Evolutionary conservation across 2,888 invertebrate species (phyloP).

Genomic region (Andrena bucephala): DNA sequence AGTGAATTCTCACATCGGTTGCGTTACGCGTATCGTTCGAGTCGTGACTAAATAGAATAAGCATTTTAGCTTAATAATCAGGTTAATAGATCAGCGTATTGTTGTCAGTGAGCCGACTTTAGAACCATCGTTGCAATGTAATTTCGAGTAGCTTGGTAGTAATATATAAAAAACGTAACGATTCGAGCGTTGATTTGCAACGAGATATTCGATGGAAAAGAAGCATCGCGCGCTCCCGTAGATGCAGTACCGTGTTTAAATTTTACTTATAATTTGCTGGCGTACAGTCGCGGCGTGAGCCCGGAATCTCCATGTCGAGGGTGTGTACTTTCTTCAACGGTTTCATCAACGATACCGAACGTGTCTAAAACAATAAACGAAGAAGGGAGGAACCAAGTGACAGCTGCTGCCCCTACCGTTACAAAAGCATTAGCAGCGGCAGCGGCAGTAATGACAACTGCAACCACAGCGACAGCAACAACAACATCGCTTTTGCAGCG

Average conservation of each 20-base stretch:
- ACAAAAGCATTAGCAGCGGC: slow-evolving; percentile 34
- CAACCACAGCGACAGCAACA: background rate
- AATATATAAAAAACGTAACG: background rate
- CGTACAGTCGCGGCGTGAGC: slow-evolving; percentile 81
- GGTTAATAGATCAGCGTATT: too few species aligned
- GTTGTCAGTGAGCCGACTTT: too few species aligned
- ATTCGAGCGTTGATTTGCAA: slow-evolving; percentile 6
- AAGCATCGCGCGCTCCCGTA: background rate
- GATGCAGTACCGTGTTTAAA: slow-evolving; percentile 78
- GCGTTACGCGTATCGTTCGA: too few species aligned
- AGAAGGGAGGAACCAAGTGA: slow-evolving; percentile 54
- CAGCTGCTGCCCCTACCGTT: background rate
- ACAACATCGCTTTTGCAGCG: slow-evolving; percentile 74
- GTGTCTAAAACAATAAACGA: slow-evolving; percentile 75
- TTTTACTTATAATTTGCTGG: slow-evolving; percentile 83
- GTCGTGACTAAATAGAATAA: too few species aligned
- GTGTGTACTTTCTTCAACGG: slow-evolving; percentile 66
- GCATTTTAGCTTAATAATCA: too few species aligned
- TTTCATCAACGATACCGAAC: slow-evolving; percentile 73
- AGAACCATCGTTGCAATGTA: too few species aligned
- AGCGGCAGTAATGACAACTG: background rate
- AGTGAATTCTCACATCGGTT: too few species aligned
- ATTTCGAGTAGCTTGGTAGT: too few species aligned
- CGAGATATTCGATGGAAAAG: background rate
- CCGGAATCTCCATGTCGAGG: slow-evolving; percentile 77